Conservation (phyloP, 2,888 invertebrate genomes). For the Aradus depressus region DNA sequence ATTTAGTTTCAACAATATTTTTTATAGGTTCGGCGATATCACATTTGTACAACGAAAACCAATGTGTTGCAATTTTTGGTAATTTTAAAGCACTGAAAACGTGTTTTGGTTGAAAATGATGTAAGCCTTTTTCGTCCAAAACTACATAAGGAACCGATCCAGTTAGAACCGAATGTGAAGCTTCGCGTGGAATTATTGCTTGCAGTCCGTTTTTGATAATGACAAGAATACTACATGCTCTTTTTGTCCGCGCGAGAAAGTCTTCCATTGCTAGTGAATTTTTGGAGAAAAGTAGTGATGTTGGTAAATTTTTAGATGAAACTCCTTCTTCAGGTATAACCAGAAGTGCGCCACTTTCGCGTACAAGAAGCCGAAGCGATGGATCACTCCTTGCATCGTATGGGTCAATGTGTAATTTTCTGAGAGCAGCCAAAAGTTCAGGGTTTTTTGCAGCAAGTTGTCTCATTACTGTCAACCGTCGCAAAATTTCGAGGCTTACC, state of each 20-base stretch:
- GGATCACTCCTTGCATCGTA: constrained; percentile 57
- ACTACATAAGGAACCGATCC: constrained; percentile 65
- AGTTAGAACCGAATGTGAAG: constrained; percentile 57
- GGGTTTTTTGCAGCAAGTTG: constrained; percentile 57
- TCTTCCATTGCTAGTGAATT: constrained; percentile 68
- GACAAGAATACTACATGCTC: constrained; percentile 39
- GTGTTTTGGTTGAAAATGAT: constrained; percentile 62
- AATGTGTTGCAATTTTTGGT: constrained; percentile 50
- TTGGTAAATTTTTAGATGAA: constrained; percentile 59
- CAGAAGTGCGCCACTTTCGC: constrained; percentile 61
- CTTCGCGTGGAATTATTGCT: constrained; percentile 65
- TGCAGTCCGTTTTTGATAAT: constrained; percentile 63
- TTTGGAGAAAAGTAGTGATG: constrained; percentile 52
- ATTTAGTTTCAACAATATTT: constrained; percentile 5
- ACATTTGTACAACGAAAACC: constrained; percentile 35
- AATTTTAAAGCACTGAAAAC: constrained; percentile 59
- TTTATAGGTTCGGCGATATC: constrained; percentile 17
- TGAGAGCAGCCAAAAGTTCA: constrained; percentile 48
- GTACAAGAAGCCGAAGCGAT: constrained; percentile 53
- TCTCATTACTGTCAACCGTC: constrained; percentile 56
- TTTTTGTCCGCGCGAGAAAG: constrained; percentile 39
- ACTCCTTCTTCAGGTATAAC: constrained; percentile 49
- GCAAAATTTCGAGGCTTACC: constrained; percentile 53
- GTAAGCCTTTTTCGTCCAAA: constrained; percentile 63
- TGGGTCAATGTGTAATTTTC: constrained; percentile 52